Conservation (phyloP, 2,113 vertebrate genomes). For the Epinephelus fuscoguttatus region DNA sequence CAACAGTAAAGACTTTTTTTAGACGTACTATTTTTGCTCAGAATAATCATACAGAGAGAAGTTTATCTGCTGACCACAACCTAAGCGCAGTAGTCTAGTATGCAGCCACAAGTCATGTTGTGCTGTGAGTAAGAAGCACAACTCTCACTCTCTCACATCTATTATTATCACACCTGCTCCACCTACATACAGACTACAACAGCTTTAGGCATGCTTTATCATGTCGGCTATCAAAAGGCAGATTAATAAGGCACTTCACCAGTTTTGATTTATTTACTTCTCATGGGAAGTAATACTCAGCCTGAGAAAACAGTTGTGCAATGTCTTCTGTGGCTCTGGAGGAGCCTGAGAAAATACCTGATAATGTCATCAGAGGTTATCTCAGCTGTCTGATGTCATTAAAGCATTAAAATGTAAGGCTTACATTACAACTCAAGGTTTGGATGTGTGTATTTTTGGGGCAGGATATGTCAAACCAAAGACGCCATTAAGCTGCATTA, state of each 20-base stretch:
- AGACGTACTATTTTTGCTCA: slow-evolving; percentile 17
- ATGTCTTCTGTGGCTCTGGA: background rate
- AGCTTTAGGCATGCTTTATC: background rate
- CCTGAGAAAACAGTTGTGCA: background rate
- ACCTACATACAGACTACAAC: too few species aligned
- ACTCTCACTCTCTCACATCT: slow-evolving; percentile 7
- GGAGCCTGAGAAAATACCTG: background rate
- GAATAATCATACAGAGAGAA: slow-evolving; percentile 20
- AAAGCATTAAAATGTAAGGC: too few species aligned
- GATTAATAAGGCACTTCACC: background rate
- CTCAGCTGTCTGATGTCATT: too few species aligned
- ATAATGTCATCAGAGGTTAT: background rate
- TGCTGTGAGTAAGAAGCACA: slow-evolving; percentile 12
- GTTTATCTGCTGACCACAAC: slow-evolving; percentile 11
- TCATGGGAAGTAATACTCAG: too few species aligned
- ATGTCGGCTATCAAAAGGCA: background rate
- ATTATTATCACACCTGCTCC: slow-evolving; percentile 13
- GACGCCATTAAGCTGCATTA: background rate
- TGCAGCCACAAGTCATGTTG: slow-evolving; percentile 21
- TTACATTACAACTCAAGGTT: too few species aligned
- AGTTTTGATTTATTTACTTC: background rate
- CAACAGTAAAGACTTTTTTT: background rate
- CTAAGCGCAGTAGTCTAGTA: background rate
- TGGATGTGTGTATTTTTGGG: too few species aligned
- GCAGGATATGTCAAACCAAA: background rate